Evolutionary conservation across 1,140 invertebrate species (phyloP), one percentile per base, ranked within the genome.

Genomic region (Drosophila saltans): DNA sequence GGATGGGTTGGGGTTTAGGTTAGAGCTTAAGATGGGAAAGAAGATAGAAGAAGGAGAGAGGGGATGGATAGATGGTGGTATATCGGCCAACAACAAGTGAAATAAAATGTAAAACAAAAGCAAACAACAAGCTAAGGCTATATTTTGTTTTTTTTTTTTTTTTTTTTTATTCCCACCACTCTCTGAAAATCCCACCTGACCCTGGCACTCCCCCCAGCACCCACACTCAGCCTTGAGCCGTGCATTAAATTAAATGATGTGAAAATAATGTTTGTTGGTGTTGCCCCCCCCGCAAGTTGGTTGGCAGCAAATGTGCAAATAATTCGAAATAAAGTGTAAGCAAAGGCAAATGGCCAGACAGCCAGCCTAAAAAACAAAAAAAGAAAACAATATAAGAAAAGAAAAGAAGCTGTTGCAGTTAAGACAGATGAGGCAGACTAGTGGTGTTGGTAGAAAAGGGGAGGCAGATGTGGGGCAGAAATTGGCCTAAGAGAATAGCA

Each of bases 161-260:
- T 73, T 81, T 81, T 76, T 7, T 36, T 1, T 2, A 30, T 4
- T 4, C 28, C 28, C 28, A 2, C 28, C 2, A 2, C 28, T 21
- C 45, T 81, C 66, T 67, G 48, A 64, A 36, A 8, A 28, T 40
- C 48, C 21, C 62, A 30, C 16, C 21, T 24, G 26, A 26, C 7
- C n/a, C 21, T 4, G 6, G 1, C 33, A 36, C 28, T 33, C 41
- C 28, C 2, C 16, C 48, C 41, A 2, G 0, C 33, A 24, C 30
- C 61, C 52, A 55, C 56, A 7, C 56, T 21, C 61, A 41, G 59
- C 59, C 75, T 61, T 66, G 52, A 60, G 81, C 69, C 81, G 77
- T 75, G 81, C 81, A 84, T 84, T 84, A 84, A 84, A 84, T 84
- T 84, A 84, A 84, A 84, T 84, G 81, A 84, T 84, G 81, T 85